These are phyloP conservation scores for Globodera ellingtonae DNA, from an alignment of 1,140 invertebrate genomes.

Conservation along the genomic window DNA sequence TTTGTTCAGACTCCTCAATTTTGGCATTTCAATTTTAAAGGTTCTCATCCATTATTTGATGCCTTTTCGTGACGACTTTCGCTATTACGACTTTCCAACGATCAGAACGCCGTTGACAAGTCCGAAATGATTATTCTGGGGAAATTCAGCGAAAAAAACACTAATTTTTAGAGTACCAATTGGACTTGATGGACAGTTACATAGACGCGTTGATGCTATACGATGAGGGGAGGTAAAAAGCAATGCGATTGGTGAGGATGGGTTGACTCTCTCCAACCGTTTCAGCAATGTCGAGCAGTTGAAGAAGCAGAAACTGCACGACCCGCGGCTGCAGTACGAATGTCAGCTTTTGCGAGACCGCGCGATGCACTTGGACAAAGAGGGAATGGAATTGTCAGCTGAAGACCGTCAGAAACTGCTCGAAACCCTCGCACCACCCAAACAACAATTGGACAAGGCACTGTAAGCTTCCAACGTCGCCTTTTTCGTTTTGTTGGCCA, in stretches of 20 bases:
- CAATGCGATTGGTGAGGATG: background rate
- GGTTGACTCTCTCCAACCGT: background rate
- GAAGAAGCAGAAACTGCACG: constrained; percentile 11
- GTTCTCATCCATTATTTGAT: constrained; percentile 39
- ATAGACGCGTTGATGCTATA: constrained; percentile 33
- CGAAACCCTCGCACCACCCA: constrained; percentile 34
- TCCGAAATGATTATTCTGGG: constrained; percentile 4
- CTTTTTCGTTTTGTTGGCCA: background rate
- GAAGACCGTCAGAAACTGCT: constrained; percentile 37
- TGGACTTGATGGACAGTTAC: constrained; percentile 39
- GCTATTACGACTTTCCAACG: constrained; percentile 36
- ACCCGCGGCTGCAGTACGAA: constrained; percentile 29
- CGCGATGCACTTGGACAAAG: constrained; percentile 31
- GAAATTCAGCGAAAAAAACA: background rate
- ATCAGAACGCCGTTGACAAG: constrained; percentile 12
- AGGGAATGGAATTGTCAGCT: constrained; percentile 4
- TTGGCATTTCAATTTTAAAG: constrained; percentile 10
- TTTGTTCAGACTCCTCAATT: constrained; percentile 17
- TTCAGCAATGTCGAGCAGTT: constrained; percentile 26
- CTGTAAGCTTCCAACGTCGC: constrained; percentile 14
- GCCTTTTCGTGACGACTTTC: constrained; percentile 41
- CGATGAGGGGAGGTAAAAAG: constrained; percentile 32
- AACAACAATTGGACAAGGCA: constrained; percentile 28
- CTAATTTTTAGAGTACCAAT: constrained; percentile 35
- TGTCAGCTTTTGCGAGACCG: constrained; percentile 37